Conservation (phyloP, 2,888 invertebrate genomes). For the Slavum lentiscoides region DNA sequence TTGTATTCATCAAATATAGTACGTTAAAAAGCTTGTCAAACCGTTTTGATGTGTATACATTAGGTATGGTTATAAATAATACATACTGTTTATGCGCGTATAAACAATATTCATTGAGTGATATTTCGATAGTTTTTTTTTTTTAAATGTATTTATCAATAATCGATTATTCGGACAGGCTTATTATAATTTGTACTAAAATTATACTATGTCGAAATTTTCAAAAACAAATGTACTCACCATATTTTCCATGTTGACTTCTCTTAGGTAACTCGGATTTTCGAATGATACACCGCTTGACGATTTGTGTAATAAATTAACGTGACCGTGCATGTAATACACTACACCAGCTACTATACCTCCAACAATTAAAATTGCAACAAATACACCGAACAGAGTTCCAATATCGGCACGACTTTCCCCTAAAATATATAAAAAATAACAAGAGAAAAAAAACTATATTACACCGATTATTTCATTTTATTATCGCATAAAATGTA, state of each 20-base stretch:
- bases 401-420: conserved; percentile 65
- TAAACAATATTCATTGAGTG: not conserved
- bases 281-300: conserved; percentile 81
- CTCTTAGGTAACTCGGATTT: conserved; percentile 80
- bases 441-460: not conserved
- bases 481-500: too few species aligned
- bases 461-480: not conserved
- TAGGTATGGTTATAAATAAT: not conserved
- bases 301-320: conserved; percentile 69
- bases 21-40: not conserved
- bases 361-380: conserved; percentile 68
- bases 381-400: conserved; percentile 68
- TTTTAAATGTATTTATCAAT: not conserved
- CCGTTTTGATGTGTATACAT: not conserved
- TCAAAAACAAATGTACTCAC: conserved; percentile 27
- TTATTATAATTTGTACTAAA: not conserved
- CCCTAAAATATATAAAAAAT: conserved; percentile 58
- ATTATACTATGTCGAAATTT: too few species aligned
- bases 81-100: not conserved
- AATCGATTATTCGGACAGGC: not conserved
- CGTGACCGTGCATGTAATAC: conserved; percentile 68
- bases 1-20: not conserved
- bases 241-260: conserved; percentile 74
- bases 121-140: not conserved
- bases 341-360: conserved; percentile 68